A percentile compares a stretch with the other conserved stretches of the same genome.
Conservation (phyloP, 2,797 vertebrate species). For the Darevskia mixta region DNA sequence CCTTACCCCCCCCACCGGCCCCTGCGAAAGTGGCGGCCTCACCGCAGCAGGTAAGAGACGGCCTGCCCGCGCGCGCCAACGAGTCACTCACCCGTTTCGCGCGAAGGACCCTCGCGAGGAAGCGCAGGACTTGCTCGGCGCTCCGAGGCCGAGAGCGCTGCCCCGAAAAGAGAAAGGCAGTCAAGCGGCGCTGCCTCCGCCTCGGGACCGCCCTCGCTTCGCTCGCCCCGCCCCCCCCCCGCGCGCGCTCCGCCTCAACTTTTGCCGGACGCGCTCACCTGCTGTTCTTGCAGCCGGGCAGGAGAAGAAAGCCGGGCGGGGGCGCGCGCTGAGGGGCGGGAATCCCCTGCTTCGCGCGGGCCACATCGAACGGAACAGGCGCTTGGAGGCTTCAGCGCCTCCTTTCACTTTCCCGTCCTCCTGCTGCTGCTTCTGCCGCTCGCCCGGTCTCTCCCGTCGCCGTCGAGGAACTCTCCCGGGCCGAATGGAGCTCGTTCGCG, state of each 20-base stretch:
- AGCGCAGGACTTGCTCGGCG: not conserved
- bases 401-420: not conserved
- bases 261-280: constrained; percentile 17
- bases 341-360: not conserved
- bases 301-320: too few species aligned
- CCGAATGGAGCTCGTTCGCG: not conserved
- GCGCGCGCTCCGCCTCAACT: not conserved
- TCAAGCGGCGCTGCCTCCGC: not conserved
- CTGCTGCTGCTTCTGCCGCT: too few species aligned
- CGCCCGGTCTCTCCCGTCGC: fast-evolving
- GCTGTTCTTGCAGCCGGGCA: not conserved
- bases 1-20: too few species aligned
- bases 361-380: fast-evolving
- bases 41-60: not conserved
- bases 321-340: not conserved
- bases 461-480: not conserved
- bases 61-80: fast-evolving
- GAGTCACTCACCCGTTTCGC: not conserved
- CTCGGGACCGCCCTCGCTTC: not conserved
- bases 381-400: not conserved
- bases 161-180: not conserved
- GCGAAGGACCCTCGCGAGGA: not conserved
- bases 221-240: not conserved
- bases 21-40: too few species aligned
- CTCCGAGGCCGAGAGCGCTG: not conserved